Evolutionary conservation across 2,797 vertebrate genomes (phyloP), one percentile per base, ranked within the genome.

Genomic region (Columba guinea): DNA sequence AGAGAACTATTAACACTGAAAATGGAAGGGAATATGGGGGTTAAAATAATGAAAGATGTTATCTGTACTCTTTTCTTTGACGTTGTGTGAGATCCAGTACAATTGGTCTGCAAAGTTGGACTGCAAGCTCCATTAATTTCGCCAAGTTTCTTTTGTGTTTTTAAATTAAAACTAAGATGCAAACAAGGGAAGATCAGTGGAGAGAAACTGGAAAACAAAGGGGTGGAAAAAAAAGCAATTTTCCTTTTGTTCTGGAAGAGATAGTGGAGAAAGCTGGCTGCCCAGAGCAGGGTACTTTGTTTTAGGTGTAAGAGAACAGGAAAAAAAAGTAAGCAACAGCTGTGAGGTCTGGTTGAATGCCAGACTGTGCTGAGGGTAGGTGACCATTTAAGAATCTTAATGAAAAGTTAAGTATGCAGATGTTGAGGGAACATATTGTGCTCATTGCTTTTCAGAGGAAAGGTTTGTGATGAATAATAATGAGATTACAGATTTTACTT

Each of bases 11-110:
- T 92, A 53, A 58, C 26, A 32, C 23, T 53, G 60, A 60, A 95
- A 77, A 80, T 70, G 4, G 17, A 81, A 46, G 75, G n/a, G 30
- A 89, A 37, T 83, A 55, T 41, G 24, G 48, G 48, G 15, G 9
- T 71, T 94, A 86, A 95, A 93, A 81, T 83, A 96, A 35, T 55
- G n/a, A 59, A 75, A 68, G 53, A 28, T 52, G 12, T 13, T 73
- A 39, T 41, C 28, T 35, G 10, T 80, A 39, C 9, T 64, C 85
- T 56, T 90, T 71, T 41, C 13, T 58, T 74, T 87, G 73, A 37
- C 9, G 1, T 27, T 86, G 7, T 27, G 0, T 46, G 46, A 77
- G 49, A 64, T 67, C 39, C 7, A 34, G 23, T 59, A 58, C 9
- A 53, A 17, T 6, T 89, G 37, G 10, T 37, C 65, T 19, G 10